A percentile compares a stretch with the other conserved stretches of the same genome.
phyloP scores from a whole-genome alignment of 1,140 invertebrate genomes.

The Muscidifurax raptorellus region DNA sequence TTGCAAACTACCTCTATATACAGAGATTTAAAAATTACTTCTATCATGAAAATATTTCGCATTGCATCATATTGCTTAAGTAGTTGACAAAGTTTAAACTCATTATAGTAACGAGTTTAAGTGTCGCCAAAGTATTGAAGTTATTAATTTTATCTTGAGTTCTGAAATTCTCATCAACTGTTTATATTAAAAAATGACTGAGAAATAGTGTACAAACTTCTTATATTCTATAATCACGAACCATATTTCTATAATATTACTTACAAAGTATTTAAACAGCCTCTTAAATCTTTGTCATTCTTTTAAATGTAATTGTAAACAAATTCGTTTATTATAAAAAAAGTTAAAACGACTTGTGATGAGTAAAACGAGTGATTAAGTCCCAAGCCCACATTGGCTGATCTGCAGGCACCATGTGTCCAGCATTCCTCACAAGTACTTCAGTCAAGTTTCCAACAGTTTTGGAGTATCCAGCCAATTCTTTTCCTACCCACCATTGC shows the following conservation, averaged over 20 bases:
- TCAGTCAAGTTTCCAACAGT: slow-evolving; percentile 84
- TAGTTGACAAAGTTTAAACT: too few species aligned
- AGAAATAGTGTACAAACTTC: slow-evolving; percentile 18
- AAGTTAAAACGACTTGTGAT: slow-evolving; percentile 76
- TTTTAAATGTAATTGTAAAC: slow-evolving; percentile 3
- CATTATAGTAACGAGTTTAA: background rate
- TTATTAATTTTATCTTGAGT: background rate
- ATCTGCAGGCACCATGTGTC: slow-evolving; percentile 89
- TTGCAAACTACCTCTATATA: background rate
- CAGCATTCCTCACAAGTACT: slow-evolving; percentile 87
- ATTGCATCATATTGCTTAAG: too few species aligned
- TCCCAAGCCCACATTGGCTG: slow-evolving; percentile 87
- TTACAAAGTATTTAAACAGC: slow-evolving; percentile 20
- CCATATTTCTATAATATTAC: slow-evolving; percentile 11
- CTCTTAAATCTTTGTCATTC: slow-evolving; percentile 23
- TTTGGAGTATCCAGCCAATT: slow-evolving; percentile 87
- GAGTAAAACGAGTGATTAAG: slow-evolving; percentile 86
- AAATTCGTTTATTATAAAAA: slow-evolving; percentile 25
- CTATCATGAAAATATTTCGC: too few species aligned
- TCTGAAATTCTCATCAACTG: background rate
- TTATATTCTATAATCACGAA: slow-evolving; percentile 32
- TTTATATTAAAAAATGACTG: slow-evolving; percentile 13
- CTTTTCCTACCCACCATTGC: slow-evolving; percentile 82
- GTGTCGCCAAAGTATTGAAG: background rate
- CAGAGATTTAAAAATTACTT: background rate